phyloP scores from a whole-genome alignment of 2,888 invertebrate genomes.

The Onchidella celtica region DNA sequence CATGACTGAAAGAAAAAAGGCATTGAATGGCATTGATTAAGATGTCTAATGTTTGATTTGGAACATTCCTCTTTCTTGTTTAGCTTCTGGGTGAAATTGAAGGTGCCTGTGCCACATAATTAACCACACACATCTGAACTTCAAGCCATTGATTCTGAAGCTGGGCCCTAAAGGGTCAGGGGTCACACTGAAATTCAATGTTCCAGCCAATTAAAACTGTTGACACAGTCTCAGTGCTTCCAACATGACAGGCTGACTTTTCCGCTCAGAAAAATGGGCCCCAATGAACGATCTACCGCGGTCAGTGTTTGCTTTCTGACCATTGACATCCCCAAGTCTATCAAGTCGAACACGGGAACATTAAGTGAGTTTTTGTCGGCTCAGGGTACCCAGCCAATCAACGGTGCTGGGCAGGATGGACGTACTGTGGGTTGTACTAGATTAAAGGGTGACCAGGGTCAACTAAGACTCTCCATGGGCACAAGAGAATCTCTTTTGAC shows the following conservation, averaged over 20 bases:
- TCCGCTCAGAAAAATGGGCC: constrained; percentile 31
- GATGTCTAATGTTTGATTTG: constrained; percentile 9
- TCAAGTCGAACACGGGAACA: constrained; percentile 1
- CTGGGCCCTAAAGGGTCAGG: constrained; percentile 37
- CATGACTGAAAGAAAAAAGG: not conserved
- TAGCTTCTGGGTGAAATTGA: not conserved
- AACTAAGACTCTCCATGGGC: too few species aligned
- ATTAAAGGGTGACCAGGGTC: too few species aligned
- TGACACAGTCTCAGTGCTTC: constrained; percentile 43
- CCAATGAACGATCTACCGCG: constrained; percentile 33
- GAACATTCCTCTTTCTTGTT: constrained; percentile 21
- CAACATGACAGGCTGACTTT: constrained; percentile 11
- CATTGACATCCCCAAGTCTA: constrained; percentile 21
- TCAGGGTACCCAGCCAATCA: constrained; percentile 1
- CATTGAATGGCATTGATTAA: constrained; percentile 14
- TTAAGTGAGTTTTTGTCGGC: constrained; percentile 4
- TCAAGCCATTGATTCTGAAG: constrained; percentile 31
- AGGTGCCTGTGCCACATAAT: constrained; percentile 21
- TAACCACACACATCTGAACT: constrained; percentile 19
- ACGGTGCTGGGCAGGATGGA: not conserved
- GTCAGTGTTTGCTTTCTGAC: constrained; percentile 48
- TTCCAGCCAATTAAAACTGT: constrained; percentile 56
- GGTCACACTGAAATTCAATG: constrained; percentile 53
- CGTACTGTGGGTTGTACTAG: not conserved
- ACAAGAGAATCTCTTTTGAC: too few species aligned